phyloP scores from a whole-genome alignment of 2,113 vertebrate genomes.

The Leucopternis melanops region DNA sequence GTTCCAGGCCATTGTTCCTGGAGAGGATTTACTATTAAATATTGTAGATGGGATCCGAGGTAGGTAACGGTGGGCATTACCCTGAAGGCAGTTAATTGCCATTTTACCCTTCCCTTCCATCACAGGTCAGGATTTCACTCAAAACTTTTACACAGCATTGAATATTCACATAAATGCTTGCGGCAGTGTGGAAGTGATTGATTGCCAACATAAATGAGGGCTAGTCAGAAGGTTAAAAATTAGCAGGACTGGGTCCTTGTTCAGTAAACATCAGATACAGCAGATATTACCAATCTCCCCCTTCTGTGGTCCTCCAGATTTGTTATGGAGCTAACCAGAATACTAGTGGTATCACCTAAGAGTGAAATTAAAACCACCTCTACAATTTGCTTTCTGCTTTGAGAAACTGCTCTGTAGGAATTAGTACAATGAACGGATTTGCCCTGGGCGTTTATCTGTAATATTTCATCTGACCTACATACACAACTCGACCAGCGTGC shows the following conservation, averaged over 20 bases:
- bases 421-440: not conserved
- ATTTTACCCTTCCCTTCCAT: not conserved
- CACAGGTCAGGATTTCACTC: not conserved
- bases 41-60: not conserved
- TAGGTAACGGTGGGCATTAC: not conserved
- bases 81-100: not conserved
- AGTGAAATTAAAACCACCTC: not conserved
- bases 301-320: not conserved
- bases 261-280: not conserved
- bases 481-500: accelerated
- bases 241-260: not conserved
- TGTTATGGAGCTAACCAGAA: not conserved
- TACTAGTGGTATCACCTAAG: not conserved
- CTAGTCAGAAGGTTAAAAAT: not conserved
- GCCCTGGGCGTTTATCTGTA: not conserved
- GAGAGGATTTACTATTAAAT: not conserved
- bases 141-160: not conserved
- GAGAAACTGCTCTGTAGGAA: not conserved
- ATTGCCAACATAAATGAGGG: not conserved
- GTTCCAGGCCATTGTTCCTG: not conserved
- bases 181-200: not conserved
- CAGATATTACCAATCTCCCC: not conserved
- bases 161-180: not conserved
- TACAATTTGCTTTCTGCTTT: not conserved
- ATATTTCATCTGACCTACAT: conserved; percentile 4